phyloP scores from a whole-genome alignment of 2,113 vertebrate species.

The Gymnogyps californianus region DNA sequence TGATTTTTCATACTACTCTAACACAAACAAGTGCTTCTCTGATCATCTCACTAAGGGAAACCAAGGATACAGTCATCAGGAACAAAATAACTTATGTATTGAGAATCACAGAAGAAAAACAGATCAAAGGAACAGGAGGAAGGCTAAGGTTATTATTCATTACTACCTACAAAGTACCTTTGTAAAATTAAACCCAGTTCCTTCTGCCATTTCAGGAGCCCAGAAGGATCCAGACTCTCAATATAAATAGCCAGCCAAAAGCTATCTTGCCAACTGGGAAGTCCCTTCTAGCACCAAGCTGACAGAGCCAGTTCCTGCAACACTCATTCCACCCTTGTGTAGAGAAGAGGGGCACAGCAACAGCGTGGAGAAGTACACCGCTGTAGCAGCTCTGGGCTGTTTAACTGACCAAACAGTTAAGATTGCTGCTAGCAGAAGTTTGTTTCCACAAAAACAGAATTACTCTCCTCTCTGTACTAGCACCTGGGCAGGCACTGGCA shows the following conservation, averaged over 20 bases:
- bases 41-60: neutral
- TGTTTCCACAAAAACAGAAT: neutral
- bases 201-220: neutral
- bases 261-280: neutral
- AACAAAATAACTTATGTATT: neutral
- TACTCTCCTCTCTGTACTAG: neutral
- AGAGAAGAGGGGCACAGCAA: neutral
- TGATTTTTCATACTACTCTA: neutral
- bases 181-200: neutral
- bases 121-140: neutral
- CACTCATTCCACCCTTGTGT: fast-evolving
- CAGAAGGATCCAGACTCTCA: neutral
- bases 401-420: neutral
- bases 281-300: neutral
- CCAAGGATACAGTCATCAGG: neutral
- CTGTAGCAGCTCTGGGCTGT: neutral
- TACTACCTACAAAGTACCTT: neutral
- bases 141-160: neutral
- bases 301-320: neutral
- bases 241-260: neutral
- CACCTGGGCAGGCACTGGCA: neutral
- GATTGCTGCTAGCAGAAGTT: too few relatives aligned
- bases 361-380: neutral
- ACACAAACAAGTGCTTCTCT: neutral
- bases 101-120: neutral